These are phyloP conservation scores for Punctoribates punctum DNA, from an alignment of 2,888 invertebrate genomes.

Conservation along the genomic window DNA sequence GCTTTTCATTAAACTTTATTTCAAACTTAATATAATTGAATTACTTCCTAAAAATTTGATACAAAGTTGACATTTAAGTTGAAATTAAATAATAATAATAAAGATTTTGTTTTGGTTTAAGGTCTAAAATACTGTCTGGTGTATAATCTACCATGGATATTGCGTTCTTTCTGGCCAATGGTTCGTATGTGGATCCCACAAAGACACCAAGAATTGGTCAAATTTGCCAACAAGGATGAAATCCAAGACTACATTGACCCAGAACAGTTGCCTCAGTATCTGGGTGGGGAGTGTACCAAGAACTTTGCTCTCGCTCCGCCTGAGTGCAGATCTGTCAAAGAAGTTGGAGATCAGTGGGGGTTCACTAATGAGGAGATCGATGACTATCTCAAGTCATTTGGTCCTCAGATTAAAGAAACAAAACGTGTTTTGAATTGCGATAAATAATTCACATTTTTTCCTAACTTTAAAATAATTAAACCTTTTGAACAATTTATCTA, in stretches of 20 bases:
- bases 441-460: background rate
- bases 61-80: too few relatives aligned
- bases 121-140: constrained; percentile 16
- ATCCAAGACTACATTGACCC: constrained; percentile 34
- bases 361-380: constrained; percentile 32
- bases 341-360: constrained; percentile 24
- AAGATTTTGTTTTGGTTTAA: background rate
- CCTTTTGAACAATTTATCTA: too few relatives aligned
- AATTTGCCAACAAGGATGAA: constrained; percentile 24
- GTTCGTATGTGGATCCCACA: constrained; percentile 10
- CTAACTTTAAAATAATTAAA: too few relatives aligned
- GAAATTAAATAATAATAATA: too few relatives aligned
- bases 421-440: background rate
- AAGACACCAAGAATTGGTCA: background rate
- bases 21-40: too few relatives aligned
- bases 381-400: constrained; percentile 38
- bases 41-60: too few relatives aligned
- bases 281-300: constrained; percentile 36
- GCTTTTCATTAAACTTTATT: too few relatives aligned
- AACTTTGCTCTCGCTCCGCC: constrained; percentile 14
- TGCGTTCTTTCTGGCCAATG: constrained; percentile 24
- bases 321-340: constrained; percentile 17
- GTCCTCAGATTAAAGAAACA: constrained; percentile 30
- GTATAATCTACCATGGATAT: constrained; percentile 20
- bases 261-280: constrained; percentile 25